Base-by-base conservation (phyloP, 2,797 vertebrate genomes). In the Gila robusta region DNA sequence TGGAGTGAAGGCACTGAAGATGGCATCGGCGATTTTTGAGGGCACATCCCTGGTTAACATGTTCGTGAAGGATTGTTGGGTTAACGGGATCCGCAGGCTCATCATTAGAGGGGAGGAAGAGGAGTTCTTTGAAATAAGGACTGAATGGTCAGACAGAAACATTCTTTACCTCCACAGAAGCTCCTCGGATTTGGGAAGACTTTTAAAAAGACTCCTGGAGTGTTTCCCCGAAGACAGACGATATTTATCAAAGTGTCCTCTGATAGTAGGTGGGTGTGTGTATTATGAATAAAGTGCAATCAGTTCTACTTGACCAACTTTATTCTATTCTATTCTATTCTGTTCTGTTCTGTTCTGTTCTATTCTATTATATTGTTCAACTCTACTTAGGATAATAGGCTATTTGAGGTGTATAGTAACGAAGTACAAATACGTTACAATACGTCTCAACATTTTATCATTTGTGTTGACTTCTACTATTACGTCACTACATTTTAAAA, bases 1-100 rank as follows among this genome's bases (percentile, higher is more conserved):
- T 74, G 90, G 89, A 90, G 90, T 94, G 94, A 93, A 88, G 39
- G 82, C 44, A 23, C 88, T 90, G 12, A 93, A 93, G 90, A 95
- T 99, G 98, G 98, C 98, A 93, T 99, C 98, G 92, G 97, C 97
- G 54, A 97, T 99, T 94, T 99, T 99, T 94, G 97, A 98, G 89
- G 98, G 98, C 91, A 99, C 98, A 71, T 99, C 97, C 86, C 96
- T 99, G 93, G 97, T 98, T 93, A 99, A 99, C 94, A 99, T 99
- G 98, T 99, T 96, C 90, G 98, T 99, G 88, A 96, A 97, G 91
- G 97, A 97, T 93, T 99, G 98, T 94, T 99, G 98, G 98, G 98
- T 99, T 85, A 99, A 99, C 95, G 98, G 98, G 52, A 94, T 98
- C 93, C 96, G 98, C 87, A 93, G 97, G 70, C 97, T 99, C 83